Evolutionary conservation across 2,797 vertebrate genomes (phyloP).

Genomic region (Pteropus rufus): DNA sequence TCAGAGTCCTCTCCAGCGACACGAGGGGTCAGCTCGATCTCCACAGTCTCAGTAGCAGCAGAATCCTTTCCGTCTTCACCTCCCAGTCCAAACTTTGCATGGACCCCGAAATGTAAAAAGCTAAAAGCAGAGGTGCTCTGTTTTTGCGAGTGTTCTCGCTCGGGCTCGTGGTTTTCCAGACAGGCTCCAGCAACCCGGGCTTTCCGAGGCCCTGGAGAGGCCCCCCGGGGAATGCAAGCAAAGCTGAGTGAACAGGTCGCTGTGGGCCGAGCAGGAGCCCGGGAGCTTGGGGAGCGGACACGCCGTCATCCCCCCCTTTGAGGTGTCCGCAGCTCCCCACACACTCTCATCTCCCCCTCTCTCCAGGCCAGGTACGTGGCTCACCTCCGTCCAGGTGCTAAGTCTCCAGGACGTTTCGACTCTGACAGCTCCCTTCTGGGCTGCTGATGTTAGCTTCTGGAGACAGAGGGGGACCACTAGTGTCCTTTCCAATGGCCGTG

Average conservation of each 20-base stretch:
- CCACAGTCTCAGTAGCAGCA: rapidly evolving
- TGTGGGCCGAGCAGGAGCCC: background rate
- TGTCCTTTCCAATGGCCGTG: background rate
- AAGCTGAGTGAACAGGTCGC: conserved; percentile 39
- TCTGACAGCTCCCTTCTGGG: background rate
- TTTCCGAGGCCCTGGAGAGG: background rate
- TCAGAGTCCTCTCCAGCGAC: background rate
- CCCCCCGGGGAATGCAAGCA: background rate
- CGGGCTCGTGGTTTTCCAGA: background rate
- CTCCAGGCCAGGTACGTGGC: background rate
- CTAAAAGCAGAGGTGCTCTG: background rate
- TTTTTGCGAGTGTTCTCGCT: background rate
- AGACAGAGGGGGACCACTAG: background rate
- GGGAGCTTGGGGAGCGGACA: background rate
- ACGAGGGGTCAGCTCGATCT: background rate
- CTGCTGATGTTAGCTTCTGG: background rate
- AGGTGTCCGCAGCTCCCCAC: background rate
- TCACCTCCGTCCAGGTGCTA: background rate
- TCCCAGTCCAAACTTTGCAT: rapidly evolving
- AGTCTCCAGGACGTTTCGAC: background rate
- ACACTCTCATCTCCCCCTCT: background rate
- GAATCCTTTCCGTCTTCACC: background rate
- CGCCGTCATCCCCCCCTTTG: background rate
- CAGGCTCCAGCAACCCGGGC: background rate
- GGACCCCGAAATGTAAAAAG: background rate